Evolutionary conservation across 2,888 invertebrate species (phyloP), one percentile per base, ranked within the genome.

Genomic region (Lasius fuliginosus): DNA sequence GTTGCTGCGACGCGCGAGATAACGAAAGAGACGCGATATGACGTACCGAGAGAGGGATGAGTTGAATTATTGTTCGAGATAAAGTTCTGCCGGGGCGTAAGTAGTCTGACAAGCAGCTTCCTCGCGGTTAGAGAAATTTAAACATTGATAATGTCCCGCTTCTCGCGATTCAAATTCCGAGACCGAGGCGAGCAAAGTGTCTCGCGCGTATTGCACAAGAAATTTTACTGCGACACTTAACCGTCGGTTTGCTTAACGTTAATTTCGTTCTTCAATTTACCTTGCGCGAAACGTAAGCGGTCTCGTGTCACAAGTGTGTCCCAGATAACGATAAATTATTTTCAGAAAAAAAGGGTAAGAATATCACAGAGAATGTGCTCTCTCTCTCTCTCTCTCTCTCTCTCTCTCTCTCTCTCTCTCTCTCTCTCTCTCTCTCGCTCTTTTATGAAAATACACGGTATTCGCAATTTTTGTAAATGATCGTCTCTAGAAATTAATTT

Each of bases 61-160:
- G 86, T 74, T 86, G 85, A 89, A 88, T 90, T 90, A 90, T 90
- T 88, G 81, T 85, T 42, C 77, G 64, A 84, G 89, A 90, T 90
- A 90, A 89, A 88, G 87, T 85, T 83, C 60, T 65, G 58, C 71
- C 74, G 76, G 53, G 27, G 68, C 46, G 82, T 75, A 75, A 74
- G 87, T 60, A 58, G 60, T 68, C 75, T 77, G 76, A 77, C 83
- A 67, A 82, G 86, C 85, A 83, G 83, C 84, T 85, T 87, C 85
- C 58, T 83, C 87, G 83, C 81, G 85, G 76, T 86, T 90, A 84
- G 84, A 83, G 84, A 90, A 89, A 88, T 90, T 89, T 87, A 88
- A 90, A 89, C 87, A 79, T 82, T 85, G 89, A 90, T 91, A 88
- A 90, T 75, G 88, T 79, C 69, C 30, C 83, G 77, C 53, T 64